Percentiles rank a stretch among this genome's conserved stretches.
Evolutionary conservation across 2,113 vertebrate species (phyloP).

Genomic region (Anolis carolinensis): DNA sequence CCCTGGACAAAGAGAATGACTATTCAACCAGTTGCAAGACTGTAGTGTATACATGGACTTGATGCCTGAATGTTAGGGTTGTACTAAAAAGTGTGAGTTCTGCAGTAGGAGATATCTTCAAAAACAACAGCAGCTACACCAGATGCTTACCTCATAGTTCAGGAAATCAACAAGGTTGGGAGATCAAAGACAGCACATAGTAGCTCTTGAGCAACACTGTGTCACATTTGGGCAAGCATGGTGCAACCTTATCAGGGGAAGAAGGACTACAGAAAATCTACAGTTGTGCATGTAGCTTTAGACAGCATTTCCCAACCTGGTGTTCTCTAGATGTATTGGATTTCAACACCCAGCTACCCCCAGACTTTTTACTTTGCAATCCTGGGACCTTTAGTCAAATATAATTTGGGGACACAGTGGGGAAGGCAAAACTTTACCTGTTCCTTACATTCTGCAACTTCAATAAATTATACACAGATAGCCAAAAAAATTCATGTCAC

Average conservation of each 20-base stretch:
- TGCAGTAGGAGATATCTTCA: not conserved
- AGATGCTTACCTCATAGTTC: not conserved
- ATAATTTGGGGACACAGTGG: too few species aligned
- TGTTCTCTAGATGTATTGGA: too few species aligned
- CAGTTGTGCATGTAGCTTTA: not conserved
- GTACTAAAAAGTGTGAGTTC: not conserved
- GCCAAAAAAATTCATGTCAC: not conserved
- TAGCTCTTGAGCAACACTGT: not conserved
- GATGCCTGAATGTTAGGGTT: not conserved
- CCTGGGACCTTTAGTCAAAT: too few species aligned
- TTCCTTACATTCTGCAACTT: not conserved
- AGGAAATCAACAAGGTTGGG: not conserved
- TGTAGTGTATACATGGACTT: not conserved
- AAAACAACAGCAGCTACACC: not conserved
- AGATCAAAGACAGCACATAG: too few species aligned
- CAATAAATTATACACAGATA: not conserved
- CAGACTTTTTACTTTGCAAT: too few species aligned
- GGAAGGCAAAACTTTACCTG: not conserved
- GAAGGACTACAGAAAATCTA: not conserved
- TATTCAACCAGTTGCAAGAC: not conserved
- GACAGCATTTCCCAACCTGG: not conserved
- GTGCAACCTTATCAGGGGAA: not conserved
- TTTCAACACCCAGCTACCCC: too few species aligned
- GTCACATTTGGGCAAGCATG: not conserved
- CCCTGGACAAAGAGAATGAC: too few species aligned